phyloP scores from a whole-genome alignment of 2,888 invertebrate genomes.

The Hermaeophaga mercurialis region DNA sequence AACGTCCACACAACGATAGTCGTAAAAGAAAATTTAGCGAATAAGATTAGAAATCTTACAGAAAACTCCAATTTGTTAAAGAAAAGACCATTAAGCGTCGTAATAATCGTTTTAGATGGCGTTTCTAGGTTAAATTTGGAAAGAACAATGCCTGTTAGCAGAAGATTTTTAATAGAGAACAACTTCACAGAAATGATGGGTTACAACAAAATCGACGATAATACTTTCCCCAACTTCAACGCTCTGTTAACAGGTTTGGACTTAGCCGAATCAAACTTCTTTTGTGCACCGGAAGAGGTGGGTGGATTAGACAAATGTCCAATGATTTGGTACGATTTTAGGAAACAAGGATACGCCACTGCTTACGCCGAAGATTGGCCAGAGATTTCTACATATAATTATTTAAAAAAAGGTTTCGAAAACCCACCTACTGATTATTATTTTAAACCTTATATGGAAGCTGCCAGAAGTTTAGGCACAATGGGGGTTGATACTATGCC shows the following conservation, averaged over 20 bases:
- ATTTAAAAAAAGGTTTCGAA: conserved; percentile 72
- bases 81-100: conserved; percentile 64
- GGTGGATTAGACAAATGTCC: conserved; percentile 72
- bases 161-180: conserved; percentile 66
- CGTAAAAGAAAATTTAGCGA: conserved; percentile 49
- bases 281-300: conserved; percentile 59
- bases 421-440: conserved; percentile 83
- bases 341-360: conserved; percentile 73
- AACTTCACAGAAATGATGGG: conserved; percentile 52
- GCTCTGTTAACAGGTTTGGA: conserved; percentile 75
- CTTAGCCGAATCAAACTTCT: conserved; percentile 43
- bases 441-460: conserved; percentile 73
- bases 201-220: conserved; percentile 77
- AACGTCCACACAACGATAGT: conserved; percentile 62
- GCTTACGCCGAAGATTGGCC: conserved; percentile 81
- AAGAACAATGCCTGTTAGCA: conserved; percentile 76
- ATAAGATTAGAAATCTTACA: conserved; percentile 57
- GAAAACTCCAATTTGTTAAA: conserved; percentile 33
- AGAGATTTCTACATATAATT: conserved; percentile 76
- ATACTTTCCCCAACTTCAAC: conserved; percentile 89
- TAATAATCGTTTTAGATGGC: conserved; percentile 84
- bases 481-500: conserved; percentile 42
- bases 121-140: conserved; percentile 80
- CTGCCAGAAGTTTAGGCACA: conserved; percentile 62
- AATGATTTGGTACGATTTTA: conserved; percentile 79